Conservation (phyloP, 92 coral and sea anemone species). For the Epizoanthus scotinus region DNA sequence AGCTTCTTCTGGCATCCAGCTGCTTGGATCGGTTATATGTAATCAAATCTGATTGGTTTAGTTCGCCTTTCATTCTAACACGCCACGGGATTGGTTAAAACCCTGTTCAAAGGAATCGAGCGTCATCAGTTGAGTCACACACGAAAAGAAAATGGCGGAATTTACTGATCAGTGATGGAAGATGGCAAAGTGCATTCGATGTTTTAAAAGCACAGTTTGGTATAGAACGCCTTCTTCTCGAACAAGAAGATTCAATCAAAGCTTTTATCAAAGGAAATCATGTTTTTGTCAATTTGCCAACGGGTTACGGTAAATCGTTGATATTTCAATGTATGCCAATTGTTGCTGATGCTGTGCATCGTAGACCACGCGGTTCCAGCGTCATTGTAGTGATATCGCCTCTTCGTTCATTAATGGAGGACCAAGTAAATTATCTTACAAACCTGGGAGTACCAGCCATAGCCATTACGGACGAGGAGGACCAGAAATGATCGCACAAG, state of each 20-base stretch:
- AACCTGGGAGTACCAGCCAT: conserved; percentile 65
- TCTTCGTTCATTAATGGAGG: conserved; percentile 67
- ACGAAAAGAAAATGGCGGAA: too few relatives aligned
- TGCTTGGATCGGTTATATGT: too few relatives aligned
- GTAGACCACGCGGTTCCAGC: conserved; percentile 61
- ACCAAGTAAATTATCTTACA: conserved; percentile 53
- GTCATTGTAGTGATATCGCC: conserved; percentile 73
- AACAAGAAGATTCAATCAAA: not conserved
- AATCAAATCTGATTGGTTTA: too few relatives aligned
- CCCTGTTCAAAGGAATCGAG: too few relatives aligned
- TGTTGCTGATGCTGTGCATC: conserved; percentile 46
- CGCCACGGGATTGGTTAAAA: too few relatives aligned
- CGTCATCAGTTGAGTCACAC: too few relatives aligned
- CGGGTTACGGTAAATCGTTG: conserved; percentile 29
- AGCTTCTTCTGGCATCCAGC: too few relatives aligned
- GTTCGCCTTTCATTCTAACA: too few relatives aligned
- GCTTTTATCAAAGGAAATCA: conserved; percentile 22
- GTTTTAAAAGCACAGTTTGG: too few relatives aligned
- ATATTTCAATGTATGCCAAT: conserved; percentile 40
- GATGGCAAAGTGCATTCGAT: too few relatives aligned
- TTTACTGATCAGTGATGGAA: too few relatives aligned
- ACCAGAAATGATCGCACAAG: conserved; percentile 70
- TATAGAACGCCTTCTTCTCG: too few relatives aligned
- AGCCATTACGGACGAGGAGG: conserved; percentile 63
- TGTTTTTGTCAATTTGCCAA: conserved; percentile 43